Evolutionary conservation across 1,140 invertebrate species (phyloP).

Genomic region (Coenobita brevimanus): DNA sequence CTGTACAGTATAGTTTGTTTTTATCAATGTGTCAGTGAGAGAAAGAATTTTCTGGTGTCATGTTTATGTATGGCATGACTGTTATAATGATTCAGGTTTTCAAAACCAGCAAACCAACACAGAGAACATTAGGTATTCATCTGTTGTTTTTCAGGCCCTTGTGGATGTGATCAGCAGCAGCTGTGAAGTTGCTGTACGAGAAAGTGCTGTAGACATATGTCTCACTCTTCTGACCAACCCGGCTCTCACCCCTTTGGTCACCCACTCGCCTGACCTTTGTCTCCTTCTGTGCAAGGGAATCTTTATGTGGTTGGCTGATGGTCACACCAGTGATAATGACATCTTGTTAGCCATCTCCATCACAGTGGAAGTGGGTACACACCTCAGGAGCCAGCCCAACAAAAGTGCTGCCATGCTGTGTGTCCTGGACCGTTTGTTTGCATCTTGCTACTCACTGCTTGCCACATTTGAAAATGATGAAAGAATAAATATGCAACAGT

Average conservation of each 20-base stretch:
- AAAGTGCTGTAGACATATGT: slow-evolving; percentile 17
- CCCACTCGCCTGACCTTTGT: slow-evolving; percentile 12
- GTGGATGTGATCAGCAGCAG: slow-evolving; percentile 44
- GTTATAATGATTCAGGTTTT: too few relatives aligned
- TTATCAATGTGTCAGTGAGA: too few relatives aligned
- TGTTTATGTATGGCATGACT: too few relatives aligned
- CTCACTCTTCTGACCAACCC: slow-evolving; percentile 29
- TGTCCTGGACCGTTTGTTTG: slow-evolving; percentile 25
- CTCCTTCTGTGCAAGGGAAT: slow-evolving; percentile 20
- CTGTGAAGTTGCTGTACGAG: slow-evolving; percentile 1
- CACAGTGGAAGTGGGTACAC: not conserved
- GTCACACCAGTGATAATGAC: slow-evolving; percentile 23
- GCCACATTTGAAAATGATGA: not conserved
- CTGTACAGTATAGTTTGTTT: too few relatives aligned
- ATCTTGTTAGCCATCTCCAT: not conserved
- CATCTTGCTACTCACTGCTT: not conserved
- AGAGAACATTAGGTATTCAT: not conserved
- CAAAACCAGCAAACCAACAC: too few relatives aligned
- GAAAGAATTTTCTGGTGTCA: too few relatives aligned
- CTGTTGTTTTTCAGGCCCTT: slow-evolving; percentile 12
- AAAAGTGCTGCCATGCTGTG: not conserved
- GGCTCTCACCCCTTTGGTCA: not conserved
- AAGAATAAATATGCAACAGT: slow-evolving; percentile 19
- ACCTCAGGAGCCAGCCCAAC: slow-evolving; percentile 7
- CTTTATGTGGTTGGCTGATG: slow-evolving; percentile 28